These are phyloP conservation scores for Triplophysa yarkandensis DNA, from an alignment of 2,797 vertebrate genomes.

Conservation along the genomic window DNA sequence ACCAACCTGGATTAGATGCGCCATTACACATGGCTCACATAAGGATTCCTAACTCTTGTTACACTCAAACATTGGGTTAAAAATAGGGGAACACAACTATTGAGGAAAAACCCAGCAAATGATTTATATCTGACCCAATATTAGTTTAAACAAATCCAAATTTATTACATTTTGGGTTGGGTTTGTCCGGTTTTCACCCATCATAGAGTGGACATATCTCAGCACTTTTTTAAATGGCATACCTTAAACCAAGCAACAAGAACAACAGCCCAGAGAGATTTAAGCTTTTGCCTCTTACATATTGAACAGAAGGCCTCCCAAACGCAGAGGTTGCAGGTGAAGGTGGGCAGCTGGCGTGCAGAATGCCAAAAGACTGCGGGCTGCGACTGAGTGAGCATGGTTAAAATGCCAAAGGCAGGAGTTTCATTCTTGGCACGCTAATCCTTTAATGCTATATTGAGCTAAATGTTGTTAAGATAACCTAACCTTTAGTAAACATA, in stretches of 20 bases:
- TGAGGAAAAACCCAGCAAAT: too few relatives aligned
- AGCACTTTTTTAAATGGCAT: too few relatives aligned
- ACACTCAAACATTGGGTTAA: too few relatives aligned
- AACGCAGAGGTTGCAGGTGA: constrained; percentile 15
- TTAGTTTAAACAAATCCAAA: too few relatives aligned
- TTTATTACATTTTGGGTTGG: too few relatives aligned
- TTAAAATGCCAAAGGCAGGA: constrained; percentile 39
- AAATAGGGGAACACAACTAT: too few relatives aligned
- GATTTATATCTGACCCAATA: too few relatives aligned
- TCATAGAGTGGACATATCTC: too few relatives aligned
- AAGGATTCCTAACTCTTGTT: constrained; percentile 6
- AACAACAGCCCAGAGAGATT: constrained; percentile 21
- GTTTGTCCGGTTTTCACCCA: too few relatives aligned
- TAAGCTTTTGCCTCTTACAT: neutral
- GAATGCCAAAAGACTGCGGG: constrained; percentile 35
- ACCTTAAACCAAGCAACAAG: neutral
- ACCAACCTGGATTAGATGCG: constrained; percentile 35
- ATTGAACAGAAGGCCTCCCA: constrained; percentile 9
- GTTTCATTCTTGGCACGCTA: constrained; percentile 28
- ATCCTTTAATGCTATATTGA: constrained; percentile 31
- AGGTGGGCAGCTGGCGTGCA: constrained; percentile 4
- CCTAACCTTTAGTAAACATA: constrained; percentile 28
- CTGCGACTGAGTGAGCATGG: constrained; percentile 2
- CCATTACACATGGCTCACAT: constrained; percentile 19
- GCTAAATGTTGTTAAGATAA: constrained; percentile 36